A percentile compares a stretch with the other conserved stretches of the same genome.
phyloP scores from a whole-genome alignment of 1,140 invertebrate genomes.

The Maniola jurtina region DNA sequence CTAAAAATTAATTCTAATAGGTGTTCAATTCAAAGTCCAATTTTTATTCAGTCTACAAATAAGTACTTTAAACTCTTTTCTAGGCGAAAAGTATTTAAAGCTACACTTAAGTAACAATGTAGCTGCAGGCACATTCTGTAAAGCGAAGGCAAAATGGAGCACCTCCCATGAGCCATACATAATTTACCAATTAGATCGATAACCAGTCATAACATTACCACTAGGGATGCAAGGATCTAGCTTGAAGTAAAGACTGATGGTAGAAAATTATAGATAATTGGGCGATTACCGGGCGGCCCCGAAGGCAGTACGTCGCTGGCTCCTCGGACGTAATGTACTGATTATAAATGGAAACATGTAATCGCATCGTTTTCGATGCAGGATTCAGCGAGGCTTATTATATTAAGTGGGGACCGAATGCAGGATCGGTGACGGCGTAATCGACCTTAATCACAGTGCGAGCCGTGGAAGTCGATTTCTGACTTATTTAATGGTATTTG shows the following conservation, averaged over 20 bases:
- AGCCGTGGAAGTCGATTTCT: conserved; percentile 37
- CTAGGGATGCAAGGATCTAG: conserved; percentile 57
- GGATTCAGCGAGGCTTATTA: conserved; percentile 71
- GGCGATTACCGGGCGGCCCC: conserved; percentile 65
- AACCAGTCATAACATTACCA: conserved; percentile 51
- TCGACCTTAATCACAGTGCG: conserved; percentile 62
- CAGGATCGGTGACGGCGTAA: conserved; percentile 67
- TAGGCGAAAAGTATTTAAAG: no score
- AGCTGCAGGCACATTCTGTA: conserved; percentile 14
- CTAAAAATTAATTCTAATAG: no score
- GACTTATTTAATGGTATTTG: conserved; percentile 22
- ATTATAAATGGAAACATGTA: conserved; percentile 74
- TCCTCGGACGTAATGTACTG: conserved; percentile 59
- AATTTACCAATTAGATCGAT: conserved; percentile 74
- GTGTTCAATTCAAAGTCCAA: no score
- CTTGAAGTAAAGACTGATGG: conserved; percentile 72
- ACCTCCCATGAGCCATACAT: conserved; percentile 43
- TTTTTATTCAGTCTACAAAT: no score
- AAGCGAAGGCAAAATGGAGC: conserved; percentile 9
- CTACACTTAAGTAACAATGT: neutral
- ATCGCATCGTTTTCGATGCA: conserved; percentile 73
- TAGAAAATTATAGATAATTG: conserved; percentile 76
- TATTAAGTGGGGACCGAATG: conserved; percentile 72
- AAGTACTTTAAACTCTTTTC: no score
- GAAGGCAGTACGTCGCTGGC: conserved; percentile 52